Percentiles rank a stretch among this genome's conserved stretches.
Conservation (phyloP, 2,888 invertebrate species). For the Drosophila melanosoma region DNA sequence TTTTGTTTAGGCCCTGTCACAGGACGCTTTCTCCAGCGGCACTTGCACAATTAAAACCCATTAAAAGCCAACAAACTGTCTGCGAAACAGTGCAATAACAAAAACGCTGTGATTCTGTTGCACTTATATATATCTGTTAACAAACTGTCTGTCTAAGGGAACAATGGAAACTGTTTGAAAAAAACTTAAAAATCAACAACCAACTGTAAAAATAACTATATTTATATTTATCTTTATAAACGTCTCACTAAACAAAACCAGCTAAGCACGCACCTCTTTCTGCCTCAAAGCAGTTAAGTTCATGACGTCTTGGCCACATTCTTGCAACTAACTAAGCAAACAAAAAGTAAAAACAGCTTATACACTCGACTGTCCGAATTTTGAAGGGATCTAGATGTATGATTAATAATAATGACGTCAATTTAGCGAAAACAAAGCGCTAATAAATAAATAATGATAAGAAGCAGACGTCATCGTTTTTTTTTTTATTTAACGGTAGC, state of each 20-base stretch:
- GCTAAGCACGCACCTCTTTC: slow-evolving; percentile 17
- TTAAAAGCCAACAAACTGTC: slow-evolving; percentile 76
- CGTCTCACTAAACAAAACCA: slow-evolving; percentile 2
- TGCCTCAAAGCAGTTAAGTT: slow-evolving; percentile 7
- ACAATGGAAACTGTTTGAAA: not conserved
- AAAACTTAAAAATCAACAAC: slow-evolving; percentile 7
- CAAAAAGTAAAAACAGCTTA: slow-evolving; percentile 17
- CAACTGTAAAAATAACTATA: not conserved
- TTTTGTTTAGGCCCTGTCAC: slow-evolving; percentile 67
- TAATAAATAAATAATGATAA: slow-evolving; percentile 50
- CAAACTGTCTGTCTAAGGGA: not conserved
- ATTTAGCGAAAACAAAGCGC: slow-evolving; percentile 32
- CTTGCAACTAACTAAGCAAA: slow-evolving; percentile 22
- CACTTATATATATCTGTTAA: slow-evolving; percentile 12
- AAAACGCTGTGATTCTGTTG: slow-evolving; percentile 12
- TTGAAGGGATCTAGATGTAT: slow-evolving; percentile 15
- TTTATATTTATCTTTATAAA: not conserved
- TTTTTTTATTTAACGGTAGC: slow-evolving; percentile 30
- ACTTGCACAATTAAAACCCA: slow-evolving; percentile 76
- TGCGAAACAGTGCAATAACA: slow-evolving; percentile 51
- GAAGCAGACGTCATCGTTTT: slow-evolving; percentile 58
- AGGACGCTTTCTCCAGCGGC: slow-evolving; percentile 10
- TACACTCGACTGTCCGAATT: slow-evolving; percentile 1
- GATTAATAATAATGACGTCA: slow-evolving; percentile 42
- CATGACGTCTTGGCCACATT: slow-evolving; percentile 40